phyloP scores from a whole-genome alignment of 2,113 vertebrate species.

The Corynorhinus townsendii region DNA sequence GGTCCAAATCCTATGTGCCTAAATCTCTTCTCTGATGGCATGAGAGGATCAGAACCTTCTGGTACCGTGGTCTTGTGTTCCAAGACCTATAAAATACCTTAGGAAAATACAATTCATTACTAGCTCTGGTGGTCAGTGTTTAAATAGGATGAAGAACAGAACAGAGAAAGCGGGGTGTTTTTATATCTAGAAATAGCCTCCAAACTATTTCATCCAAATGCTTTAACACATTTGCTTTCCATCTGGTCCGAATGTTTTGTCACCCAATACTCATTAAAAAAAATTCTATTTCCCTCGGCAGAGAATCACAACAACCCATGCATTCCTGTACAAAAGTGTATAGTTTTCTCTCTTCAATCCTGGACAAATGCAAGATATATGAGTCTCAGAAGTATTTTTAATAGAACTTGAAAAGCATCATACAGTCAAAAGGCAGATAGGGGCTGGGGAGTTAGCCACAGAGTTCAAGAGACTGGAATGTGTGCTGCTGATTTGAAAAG shows the following conservation, averaged over 20 bases:
- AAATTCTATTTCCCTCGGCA: not conserved
- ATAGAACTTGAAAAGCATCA: not conserved
- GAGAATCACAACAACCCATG: not conserved
- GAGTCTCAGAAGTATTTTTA: not conserved
- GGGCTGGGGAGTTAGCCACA: not conserved
- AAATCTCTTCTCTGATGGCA: not conserved
- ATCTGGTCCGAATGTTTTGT: constrained; percentile 23
- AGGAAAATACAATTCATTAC: not conserved
- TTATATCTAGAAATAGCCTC: constrained; percentile 1
- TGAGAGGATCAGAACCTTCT: not conserved
- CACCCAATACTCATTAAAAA: not conserved
- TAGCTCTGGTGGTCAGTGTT: not conserved
- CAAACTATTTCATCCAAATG: not conserved
- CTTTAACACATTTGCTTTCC: constrained; percentile 14
- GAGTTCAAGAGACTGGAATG: not conserved
- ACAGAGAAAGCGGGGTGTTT: not conserved
- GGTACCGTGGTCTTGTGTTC: not conserved
- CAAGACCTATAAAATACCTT: not conserved
- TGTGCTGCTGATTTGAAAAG: not conserved
- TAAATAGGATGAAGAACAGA: constrained; percentile 7
- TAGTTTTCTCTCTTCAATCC: not conserved
- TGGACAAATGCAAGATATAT: not conserved
- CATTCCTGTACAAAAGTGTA: constrained; percentile 10
- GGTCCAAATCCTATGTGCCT: not conserved
- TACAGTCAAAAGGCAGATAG: not conserved